Base-by-base conservation (phyloP, 2,888 invertebrate species). In the Callyntrura guangdongensis region DNA sequence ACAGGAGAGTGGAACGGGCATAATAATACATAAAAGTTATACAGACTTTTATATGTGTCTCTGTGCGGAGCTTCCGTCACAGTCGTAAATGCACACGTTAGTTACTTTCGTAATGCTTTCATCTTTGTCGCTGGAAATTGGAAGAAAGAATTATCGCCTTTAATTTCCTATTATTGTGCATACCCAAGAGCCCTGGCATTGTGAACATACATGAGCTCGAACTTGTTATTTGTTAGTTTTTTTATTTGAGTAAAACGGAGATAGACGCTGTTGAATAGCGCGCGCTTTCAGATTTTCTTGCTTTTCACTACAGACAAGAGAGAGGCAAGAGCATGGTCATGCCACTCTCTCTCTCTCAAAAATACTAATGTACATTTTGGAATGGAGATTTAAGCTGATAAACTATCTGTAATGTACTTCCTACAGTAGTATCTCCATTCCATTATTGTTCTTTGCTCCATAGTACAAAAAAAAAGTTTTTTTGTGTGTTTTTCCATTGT, bases 71-170 rank as follows among this genome's bases (percentile, higher is more conserved):
- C 47, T 64, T 61, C 64, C 82, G 45, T 82, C 47, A 64, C 64
- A 82, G 61, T 82, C 45, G 64, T 82, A 61, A 82, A 82, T 64
- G 11, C 20, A 36, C 81, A 82, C 64, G 64, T 82, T 82, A 82
- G 61, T 82, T 82, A 82, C 64, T 64, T 69, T 84, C 27, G 14
- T 69, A 53, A n/a, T 27, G 69, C 53, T 17, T 67, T 49, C 69
- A 36, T 67, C 49, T 84, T 25, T 20, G 36, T 27, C 45, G 17
- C 11, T 47, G 69, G 49, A n/a, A 84, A 61, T 56, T 86, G 59
- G 74, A 49, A 53, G 25, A 81, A 86, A 74, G 64, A 79, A 64
- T 64, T 88, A 88, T 72, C 82, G 45, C 36, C 82, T 36, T 88
- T 88, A 83, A 82, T 88, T 88, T 83, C 82, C 88, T 47, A 82